A percentile compares a stretch with the other conserved stretches of the same genome.
Conservation (phyloP, 2,888 invertebrate genomes). For the Erebia palarica region DNA sequence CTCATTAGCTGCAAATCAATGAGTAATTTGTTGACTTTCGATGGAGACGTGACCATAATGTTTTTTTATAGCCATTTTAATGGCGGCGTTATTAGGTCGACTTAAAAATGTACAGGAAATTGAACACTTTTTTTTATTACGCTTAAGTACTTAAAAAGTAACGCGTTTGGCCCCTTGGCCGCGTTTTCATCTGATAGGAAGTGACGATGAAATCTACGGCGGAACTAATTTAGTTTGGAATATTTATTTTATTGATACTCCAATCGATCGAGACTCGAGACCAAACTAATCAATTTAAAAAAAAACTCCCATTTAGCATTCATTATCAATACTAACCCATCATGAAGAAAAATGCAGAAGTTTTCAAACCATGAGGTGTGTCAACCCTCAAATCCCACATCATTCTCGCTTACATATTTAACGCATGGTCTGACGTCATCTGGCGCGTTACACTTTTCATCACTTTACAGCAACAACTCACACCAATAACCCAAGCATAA, state of each 20-base stretch:
- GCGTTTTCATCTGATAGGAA: background rate
- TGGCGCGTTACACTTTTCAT: slow-evolving; percentile 46
- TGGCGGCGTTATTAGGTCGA: slow-evolving; percentile 12
- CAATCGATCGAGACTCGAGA: too few species aligned
- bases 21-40: slow-evolving; percentile 54
- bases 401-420: slow-evolving; percentile 61
- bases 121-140: background rate
- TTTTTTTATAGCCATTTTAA: slow-evolving; percentile 31
- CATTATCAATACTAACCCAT: too few species aligned
- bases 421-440: slow-evolving; percentile 68
- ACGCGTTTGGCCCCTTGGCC: background rate
- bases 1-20: slow-evolving; percentile 67
- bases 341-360: background rate
- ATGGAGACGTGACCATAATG: slow-evolving; percentile 37
- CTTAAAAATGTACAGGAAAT: background rate
- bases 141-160: background rate
- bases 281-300: too few species aligned
- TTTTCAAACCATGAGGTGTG: slow-evolving; percentile 30
- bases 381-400: slow-evolving; percentile 51
- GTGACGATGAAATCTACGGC: background rate
- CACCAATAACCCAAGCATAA: slow-evolving; percentile 1
- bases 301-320: too few species aligned
- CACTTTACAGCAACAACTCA: slow-evolving; percentile 26
- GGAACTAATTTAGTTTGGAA: background rate
- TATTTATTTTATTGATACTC: too few species aligned